Percentiles rank a stretch among this genome's conserved stretches.
These are phyloP conservation scores for Oreortyx pictus DNA, from an alignment of 2,797 vertebrate species.

Conservation along the genomic window DNA sequence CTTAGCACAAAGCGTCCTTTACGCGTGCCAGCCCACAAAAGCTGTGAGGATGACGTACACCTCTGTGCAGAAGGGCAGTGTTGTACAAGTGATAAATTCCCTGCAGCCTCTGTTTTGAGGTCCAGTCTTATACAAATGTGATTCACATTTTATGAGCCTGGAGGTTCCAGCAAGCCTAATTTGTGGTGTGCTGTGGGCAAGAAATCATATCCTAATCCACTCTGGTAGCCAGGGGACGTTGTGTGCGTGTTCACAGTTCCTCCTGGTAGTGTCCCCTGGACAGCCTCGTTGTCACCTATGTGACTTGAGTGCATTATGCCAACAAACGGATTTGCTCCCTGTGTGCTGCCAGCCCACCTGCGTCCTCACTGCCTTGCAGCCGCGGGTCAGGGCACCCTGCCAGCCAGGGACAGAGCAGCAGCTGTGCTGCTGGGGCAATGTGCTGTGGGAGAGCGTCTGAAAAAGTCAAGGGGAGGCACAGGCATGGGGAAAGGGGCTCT, in stretches of 20 bases:
- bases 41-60: not conserved
- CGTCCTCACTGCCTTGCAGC: not conserved
- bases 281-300: not conserved
- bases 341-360: conserved; percentile 5
- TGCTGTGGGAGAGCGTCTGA: not conserved
- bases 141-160: not conserved
- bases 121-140: not conserved
- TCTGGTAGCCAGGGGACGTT: not conserved
- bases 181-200: not conserved
- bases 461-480: not conserved
- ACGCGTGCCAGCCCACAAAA: not conserved
- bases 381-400: not conserved
- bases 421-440: not conserved
- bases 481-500: rapidly evolving
- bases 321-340: not conserved
- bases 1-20: conserved; percentile 3
- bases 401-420: not conserved
- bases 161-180: not conserved
- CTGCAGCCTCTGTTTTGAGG: not conserved
- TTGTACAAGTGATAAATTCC: not conserved
- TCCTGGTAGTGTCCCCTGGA: rapidly evolving
- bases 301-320: not conserved
- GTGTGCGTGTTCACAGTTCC: not conserved
- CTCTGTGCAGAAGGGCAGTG: not conserved
- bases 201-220: not conserved